These are phyloP conservation scores for Xenopus petersii DNA, from an alignment of 2,797 vertebrate genomes.

Conservation along the genomic window DNA sequence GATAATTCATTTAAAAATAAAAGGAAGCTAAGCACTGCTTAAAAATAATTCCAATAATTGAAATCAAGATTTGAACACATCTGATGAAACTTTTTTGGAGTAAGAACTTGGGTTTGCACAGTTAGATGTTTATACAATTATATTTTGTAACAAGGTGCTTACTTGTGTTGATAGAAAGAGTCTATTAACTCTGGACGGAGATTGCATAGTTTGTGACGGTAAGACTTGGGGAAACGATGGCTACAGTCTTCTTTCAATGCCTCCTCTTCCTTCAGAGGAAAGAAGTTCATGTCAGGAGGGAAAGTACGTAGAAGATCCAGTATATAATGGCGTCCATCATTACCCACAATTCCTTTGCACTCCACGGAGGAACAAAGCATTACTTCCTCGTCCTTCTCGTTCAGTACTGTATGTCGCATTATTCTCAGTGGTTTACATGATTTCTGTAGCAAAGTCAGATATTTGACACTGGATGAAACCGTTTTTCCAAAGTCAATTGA, in stretches of 20 bases:
- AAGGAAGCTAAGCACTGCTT: too few relatives aligned
- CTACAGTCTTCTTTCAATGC: conserved; percentile 57
- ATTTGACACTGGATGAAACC: conserved; percentile 31
- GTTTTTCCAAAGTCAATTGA: conserved; percentile 48
- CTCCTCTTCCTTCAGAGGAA: conserved; percentile 49
- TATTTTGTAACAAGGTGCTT: conserved; percentile 43
- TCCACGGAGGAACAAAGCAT: conserved; percentile 73
- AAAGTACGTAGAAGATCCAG: conserved; percentile 74
- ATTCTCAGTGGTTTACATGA: conserved; percentile 38
- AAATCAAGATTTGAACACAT: too few relatives aligned
- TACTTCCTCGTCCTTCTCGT: conserved; percentile 35
- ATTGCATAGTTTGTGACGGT: conserved; percentile 69
- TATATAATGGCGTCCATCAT: conserved; percentile 74
- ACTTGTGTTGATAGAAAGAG: conserved; percentile 76
- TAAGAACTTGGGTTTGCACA: too few relatives aligned
- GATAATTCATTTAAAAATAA: too few relatives aligned
- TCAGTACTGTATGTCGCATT: conserved; percentile 38
- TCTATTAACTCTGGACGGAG: conserved; percentile 72
- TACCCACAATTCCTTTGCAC: conserved; percentile 74
- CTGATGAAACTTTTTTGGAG: too few relatives aligned
- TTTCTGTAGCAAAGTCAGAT: conserved; percentile 38
- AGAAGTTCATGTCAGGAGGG: conserved; percentile 76
- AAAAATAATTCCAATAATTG: too few relatives aligned
- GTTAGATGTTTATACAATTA: too few relatives aligned
- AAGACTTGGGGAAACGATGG: conserved; percentile 58